Evolutionary conservation across 2,888 invertebrate genomes (phyloP).

Genomic region (Bombylius major): DNA sequence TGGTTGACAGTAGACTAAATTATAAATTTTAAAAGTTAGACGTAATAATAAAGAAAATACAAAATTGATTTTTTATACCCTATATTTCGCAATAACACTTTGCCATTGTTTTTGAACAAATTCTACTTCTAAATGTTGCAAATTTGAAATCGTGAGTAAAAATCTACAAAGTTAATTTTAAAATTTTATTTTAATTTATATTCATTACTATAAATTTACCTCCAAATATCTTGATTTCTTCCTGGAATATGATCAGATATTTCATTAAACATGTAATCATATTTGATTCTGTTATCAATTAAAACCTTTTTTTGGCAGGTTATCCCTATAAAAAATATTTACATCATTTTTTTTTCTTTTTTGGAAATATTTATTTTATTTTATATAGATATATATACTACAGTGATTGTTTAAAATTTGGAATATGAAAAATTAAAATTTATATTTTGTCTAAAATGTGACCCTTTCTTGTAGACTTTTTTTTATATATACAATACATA

Average conservation of each 20-base stretch:
- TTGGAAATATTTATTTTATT: too few relatives aligned
- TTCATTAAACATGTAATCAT: slow-evolving; percentile 15
- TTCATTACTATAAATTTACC: slow-evolving; percentile 18
- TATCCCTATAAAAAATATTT: slow-evolving; percentile 22
- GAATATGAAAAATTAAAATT: too few relatives aligned
- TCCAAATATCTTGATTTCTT: slow-evolving; percentile 23
- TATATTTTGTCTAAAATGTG: too few relatives aligned
- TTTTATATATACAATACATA: too few relatives aligned
- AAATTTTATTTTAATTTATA: too few relatives aligned
- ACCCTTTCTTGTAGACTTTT: too few relatives aligned
- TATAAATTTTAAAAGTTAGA: too few relatives aligned
- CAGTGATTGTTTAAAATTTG: too few relatives aligned
- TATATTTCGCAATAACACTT: slow-evolving; percentile 27
- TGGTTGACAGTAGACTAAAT: too few relatives aligned
- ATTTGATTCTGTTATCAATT: slow-evolving; percentile 27
- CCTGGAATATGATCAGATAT: background rate
- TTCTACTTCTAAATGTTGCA: slow-evolving; percentile 26
- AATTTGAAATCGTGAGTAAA: slow-evolving; percentile 20
- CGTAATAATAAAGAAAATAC: too few relatives aligned
- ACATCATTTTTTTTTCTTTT: background rate
- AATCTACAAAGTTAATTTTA: too few relatives aligned
- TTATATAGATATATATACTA: too few relatives aligned
- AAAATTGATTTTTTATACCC: slow-evolving; percentile 13
- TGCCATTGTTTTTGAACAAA: slow-evolving; percentile 32
- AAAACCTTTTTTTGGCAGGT: slow-evolving; percentile 27